Percentiles rank a stretch among this genome's conserved stretches.
phyloP scores from a whole-genome alignment of 2,113 vertebrate species.

The Gambusia affinis region DNA sequence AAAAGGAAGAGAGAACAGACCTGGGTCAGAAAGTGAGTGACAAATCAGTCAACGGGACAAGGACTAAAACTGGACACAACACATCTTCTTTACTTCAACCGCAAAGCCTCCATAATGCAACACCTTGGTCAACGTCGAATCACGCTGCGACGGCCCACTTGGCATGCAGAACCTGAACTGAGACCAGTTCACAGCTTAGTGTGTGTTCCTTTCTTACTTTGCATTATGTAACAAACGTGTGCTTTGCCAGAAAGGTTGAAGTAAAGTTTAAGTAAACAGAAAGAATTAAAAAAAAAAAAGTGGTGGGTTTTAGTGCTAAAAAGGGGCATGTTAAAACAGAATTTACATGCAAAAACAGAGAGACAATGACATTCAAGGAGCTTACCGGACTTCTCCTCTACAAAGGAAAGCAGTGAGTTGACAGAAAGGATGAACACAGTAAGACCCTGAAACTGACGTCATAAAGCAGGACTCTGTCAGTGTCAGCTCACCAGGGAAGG shows the following conservation, averaged over 20 bases:
- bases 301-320: not conserved
- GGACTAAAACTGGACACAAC: slow-evolving; percentile 62
- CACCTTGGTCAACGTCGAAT: slow-evolving; percentile 4
- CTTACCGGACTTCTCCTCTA: slow-evolving; percentile 99
- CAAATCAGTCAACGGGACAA: slow-evolving; percentile 86
- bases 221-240: slow-evolving; percentile 41
- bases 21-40: slow-evolving; percentile 94
- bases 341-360: slow-evolving; percentile 21
- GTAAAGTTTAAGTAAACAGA: slow-evolving; percentile 49
- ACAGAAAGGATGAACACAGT: slow-evolving; percentile 24
- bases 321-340: not conserved
- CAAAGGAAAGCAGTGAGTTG: slow-evolving; percentile 56
- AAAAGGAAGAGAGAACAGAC: slow-evolving; percentile 98
- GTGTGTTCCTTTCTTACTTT: slow-evolving; percentile 52
- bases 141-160: not conserved
- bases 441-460: slow-evolving; percentile 30
- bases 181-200: slow-evolving; percentile 21
- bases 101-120: slow-evolving; percentile 61
- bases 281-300: not conserved
- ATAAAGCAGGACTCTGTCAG: not conserved
- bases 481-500: slow-evolving; percentile 89
- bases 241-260: slow-evolving; percentile 58
- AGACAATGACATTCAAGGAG: slow-evolving; percentile 33
- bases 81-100: slow-evolving; percentile 59
- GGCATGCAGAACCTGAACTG: not conserved